Evolutionary conservation across 2,888 invertebrate species (phyloP), one percentile per base, ranked within the genome.

Genomic region (Encarsia formosa): DNA sequence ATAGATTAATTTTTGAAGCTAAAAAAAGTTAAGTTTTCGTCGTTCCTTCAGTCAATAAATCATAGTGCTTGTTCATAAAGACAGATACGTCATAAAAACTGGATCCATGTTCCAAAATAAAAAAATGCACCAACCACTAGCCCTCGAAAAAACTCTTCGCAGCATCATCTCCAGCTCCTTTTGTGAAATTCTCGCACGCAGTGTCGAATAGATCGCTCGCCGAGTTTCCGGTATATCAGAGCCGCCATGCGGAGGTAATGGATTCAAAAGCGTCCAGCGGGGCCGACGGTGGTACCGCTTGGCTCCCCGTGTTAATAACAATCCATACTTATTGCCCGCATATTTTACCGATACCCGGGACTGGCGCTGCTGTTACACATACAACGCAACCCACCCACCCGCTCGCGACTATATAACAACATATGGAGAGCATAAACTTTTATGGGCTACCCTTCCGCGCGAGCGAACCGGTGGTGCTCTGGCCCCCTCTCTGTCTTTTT

Each of bases 241-340:
- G 71, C 73, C 73, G 68, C 73, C 73, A 73, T 73, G 71, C 73
- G 66, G 73, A 71, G 71, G 72, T 73, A 73, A 73, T 73, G 73
- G 73, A 73, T 73, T 73, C 73, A 73, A 73, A 72, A 73, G 68
- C 71, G 71, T 71, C 16, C 24, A 11, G 48, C 38, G 38, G 38
- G 23, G 40, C 32, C 40, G 35, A 42, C 32, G 38, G 49, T 20
- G 69, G 71, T 18, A 16, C 31, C 9, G 29, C 5, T 69, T 68
- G 66, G 69, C 71, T 69, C 73, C 71, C 71, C 69, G 73, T 73
- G 73, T 73, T 73, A 73, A 73, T 73, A 73, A 73, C 73, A 73
- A 73, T 73, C 73, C 73, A 73, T 73, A 73, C 73, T 73, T 73
- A 73, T 74, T 74, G 73, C 73, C 69, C 68, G 73, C 73, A 74